These are phyloP conservation scores for Cyanoramphus novaezelandiae DNA, from an alignment of 2,113 vertebrate species.

Conservation along the genomic window DNA sequence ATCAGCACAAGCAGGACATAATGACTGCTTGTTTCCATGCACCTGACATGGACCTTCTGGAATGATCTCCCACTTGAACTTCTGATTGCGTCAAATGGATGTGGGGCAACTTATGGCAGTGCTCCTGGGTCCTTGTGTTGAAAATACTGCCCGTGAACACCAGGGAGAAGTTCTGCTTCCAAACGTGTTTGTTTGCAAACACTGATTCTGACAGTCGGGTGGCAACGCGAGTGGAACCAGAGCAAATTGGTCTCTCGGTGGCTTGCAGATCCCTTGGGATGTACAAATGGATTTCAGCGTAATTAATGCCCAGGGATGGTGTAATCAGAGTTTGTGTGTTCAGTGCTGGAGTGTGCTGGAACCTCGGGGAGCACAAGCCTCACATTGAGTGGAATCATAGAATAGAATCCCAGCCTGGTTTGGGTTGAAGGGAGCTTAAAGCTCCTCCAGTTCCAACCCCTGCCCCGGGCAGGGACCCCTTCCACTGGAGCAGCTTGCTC, in stretches of 20 bases:
- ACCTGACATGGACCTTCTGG: background rate
- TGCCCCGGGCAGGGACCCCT: background rate
- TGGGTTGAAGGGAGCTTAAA: background rate
- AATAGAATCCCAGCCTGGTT: background rate
- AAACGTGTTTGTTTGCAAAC: background rate
- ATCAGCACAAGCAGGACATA: fast-evolving
- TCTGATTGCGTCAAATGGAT: fast-evolving
- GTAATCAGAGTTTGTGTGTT: background rate
- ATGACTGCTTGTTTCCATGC: background rate
- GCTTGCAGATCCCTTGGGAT: background rate
- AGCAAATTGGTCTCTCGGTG: background rate
- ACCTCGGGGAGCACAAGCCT: background rate
- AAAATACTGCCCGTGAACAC: background rate
- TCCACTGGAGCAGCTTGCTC: background rate
- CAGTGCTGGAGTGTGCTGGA: background rate
- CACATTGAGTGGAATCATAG: background rate
- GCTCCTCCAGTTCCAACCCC: fast-evolving
- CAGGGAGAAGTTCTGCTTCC: background rate
- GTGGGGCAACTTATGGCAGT: fast-evolving
- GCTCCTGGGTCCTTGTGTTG: background rate
- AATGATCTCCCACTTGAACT: background rate
- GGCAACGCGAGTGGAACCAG: background rate
- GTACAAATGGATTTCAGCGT: background rate
- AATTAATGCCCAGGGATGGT: background rate
- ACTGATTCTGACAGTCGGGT: background rate